Percentiles rank a stretch among this genome's conserved stretches.
These are phyloP conservation scores for Cetoscarus ocellatus DNA, from an alignment of 2,797 vertebrate species.

Conservation along the genomic window DNA sequence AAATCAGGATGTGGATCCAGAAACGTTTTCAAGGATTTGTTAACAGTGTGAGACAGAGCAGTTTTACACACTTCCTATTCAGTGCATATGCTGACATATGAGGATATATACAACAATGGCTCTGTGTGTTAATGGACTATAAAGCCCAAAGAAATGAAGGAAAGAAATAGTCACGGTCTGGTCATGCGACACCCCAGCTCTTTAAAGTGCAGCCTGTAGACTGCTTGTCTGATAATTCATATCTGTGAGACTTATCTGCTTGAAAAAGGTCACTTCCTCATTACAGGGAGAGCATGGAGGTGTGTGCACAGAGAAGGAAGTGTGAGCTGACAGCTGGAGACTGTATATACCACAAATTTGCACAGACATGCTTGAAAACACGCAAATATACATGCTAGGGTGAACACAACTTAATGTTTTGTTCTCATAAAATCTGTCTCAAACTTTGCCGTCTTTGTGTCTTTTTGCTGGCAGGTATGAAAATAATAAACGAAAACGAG, in stretches of 20 bases:
- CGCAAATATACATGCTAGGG: no score
- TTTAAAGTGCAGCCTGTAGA: slow-evolving; percentile 1
- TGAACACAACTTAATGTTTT: background rate
- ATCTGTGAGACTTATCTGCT: slow-evolving; percentile 17
- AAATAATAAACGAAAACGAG: slow-evolving; percentile 26
- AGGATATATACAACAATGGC: background rate
- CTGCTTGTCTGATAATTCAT: background rate
- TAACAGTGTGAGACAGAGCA: no score
- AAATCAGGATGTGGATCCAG: no score
- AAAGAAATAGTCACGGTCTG: background rate
- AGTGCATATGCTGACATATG: no score
- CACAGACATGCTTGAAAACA: background rate
- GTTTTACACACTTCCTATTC: no score
- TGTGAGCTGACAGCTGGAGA: background rate
- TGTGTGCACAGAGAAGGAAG: background rate
- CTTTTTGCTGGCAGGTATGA: slow-evolving; percentile 15
- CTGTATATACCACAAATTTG: background rate
- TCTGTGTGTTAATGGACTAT: background rate
- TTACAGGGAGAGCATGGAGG: slow-evolving; percentile 8
- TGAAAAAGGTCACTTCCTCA: slow-evolving; percentile 47
- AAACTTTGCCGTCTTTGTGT: slow-evolving; percentile 23
- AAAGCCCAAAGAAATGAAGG: background rate
- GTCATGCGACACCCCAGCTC: background rate
- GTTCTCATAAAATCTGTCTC: slow-evolving; percentile 6
- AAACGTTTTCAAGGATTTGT: no score